A percentile compares a stretch with the other conserved stretches of the same genome.
Conservation (phyloP, 2,797 vertebrate species). For the Enteromius afrohamiltoni region DNA sequence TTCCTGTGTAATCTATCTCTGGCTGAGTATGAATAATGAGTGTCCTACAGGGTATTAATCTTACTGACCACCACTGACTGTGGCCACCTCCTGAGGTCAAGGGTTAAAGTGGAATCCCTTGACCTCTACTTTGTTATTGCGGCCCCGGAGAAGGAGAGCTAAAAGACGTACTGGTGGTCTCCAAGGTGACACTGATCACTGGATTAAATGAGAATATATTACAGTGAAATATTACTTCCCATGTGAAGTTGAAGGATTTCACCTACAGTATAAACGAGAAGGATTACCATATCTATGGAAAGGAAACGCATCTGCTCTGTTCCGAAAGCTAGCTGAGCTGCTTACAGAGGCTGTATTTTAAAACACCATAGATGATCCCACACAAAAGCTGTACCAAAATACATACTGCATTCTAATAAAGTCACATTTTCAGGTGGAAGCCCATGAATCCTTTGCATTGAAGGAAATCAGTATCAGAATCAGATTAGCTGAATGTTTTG, state of each 20-base stretch:
- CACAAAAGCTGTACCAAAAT: neutral
- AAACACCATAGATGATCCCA: neutral
- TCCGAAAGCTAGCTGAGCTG: slow-evolving; percentile 10
- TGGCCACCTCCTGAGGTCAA: slow-evolving; percentile 76
- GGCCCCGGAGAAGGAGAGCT: slow-evolving; percentile 68
- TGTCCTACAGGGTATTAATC: slow-evolving; percentile 80
- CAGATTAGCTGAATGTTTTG: too few species aligned
- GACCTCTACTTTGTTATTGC: slow-evolving; percentile 81
- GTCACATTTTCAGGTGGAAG: slow-evolving; percentile 5
- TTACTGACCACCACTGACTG: slow-evolving; percentile 74
- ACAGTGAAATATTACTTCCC: slow-evolving; percentile 33
- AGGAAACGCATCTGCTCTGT: neutral
- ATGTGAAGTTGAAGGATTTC: slow-evolving; percentile 10
- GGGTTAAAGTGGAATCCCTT: slow-evolving; percentile 80
- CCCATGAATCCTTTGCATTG: slow-evolving; percentile 76
- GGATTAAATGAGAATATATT: slow-evolving; percentile 47
- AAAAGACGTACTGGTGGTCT: slow-evolving; percentile 71
- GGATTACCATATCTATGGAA: slow-evolving; percentile 4
- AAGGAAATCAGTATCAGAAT: neutral
- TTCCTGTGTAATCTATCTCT: slow-evolving; percentile 69
- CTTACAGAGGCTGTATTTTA: slow-evolving; percentile 4
- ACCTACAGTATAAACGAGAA: neutral
- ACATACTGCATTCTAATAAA: neutral
- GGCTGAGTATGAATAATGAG: slow-evolving; percentile 76
- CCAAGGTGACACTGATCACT: slow-evolving; percentile 52